phyloP scores from a whole-genome alignment of 2,113 vertebrate genomes.

The Brienomyrus longianalis region DNA sequence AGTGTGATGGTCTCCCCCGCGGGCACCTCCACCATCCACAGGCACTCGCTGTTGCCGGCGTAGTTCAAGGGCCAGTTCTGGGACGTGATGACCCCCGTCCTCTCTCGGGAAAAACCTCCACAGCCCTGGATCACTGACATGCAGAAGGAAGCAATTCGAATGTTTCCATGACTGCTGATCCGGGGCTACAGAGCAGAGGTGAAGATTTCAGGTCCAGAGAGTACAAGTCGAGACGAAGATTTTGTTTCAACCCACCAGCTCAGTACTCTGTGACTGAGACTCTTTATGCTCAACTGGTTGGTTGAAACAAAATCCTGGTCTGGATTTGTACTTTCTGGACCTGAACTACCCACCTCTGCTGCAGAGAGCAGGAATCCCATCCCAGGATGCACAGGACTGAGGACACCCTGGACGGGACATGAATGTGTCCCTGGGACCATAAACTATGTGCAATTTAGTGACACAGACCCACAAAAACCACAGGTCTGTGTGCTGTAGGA shows the following conservation, averaged over 20 bases:
- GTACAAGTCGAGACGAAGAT: too few relatives aligned
- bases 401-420: neutral
- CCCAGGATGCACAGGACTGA: neutral
- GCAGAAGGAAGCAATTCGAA: neutral
- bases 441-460: neutral
- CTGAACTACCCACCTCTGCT: too few relatives aligned
- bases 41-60: slow-evolving; percentile 52
- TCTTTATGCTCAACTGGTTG: too few relatives aligned
- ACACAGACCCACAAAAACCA: neutral
- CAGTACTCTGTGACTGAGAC: too few relatives aligned
- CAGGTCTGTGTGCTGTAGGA: neutral
- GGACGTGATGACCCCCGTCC: slow-evolving; percentile 58
- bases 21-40: slow-evolving; percentile 56
- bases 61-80: slow-evolving; percentile 63
- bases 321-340: too few relatives aligned
- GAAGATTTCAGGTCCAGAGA: too few relatives aligned
- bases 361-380: neutral
- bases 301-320: too few relatives aligned
- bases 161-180: neutral
- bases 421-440: neutral
- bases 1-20: slow-evolving; percentile 47
- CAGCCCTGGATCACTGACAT: slow-evolving; percentile 60
- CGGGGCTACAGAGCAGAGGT: neutral
- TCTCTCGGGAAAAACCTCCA: slow-evolving; percentile 47
- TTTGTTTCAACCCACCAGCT: too few relatives aligned